phyloP scores from a whole-genome alignment of 2,888 invertebrate species.

The Unio pictorum region DNA sequence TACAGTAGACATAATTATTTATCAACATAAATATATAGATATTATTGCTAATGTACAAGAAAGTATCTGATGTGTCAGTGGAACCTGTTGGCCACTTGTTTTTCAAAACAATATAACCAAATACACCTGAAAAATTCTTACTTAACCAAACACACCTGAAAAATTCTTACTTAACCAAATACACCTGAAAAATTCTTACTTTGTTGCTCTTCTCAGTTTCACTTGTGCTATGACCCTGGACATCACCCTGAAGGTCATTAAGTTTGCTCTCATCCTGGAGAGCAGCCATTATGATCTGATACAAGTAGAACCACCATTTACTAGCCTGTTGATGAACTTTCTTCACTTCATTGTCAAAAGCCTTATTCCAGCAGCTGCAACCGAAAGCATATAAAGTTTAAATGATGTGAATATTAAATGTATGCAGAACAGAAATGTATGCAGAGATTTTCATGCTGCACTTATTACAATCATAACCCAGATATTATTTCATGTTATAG shows the following conservation, averaged over 20 bases:
- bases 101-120: background rate
- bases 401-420: background rate
- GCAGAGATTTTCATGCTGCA: no score
- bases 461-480: no score
- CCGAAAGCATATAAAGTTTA: background rate
- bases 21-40: no score
- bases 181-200: background rate
- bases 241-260: constrained; percentile 6
- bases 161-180: background rate
- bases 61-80: no score
- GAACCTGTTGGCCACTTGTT: no score
- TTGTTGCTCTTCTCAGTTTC: background rate
- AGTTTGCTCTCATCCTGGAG: constrained; percentile 14
- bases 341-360: constrained; percentile 79
- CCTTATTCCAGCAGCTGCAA: constrained; percentile 84
- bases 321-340: constrained; percentile 76
- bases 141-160: background rate
- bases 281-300: constrained; percentile 67
- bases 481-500: no score
- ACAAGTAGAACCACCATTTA: constrained; percentile 94
- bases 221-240: constrained; percentile 11
- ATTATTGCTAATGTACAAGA: no score
- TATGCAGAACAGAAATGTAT: background rate
- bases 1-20: no score
- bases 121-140: background rate